Base-by-base conservation (phyloP, 2,888 invertebrate species). In the Coelogynopora nodosa region DNA sequence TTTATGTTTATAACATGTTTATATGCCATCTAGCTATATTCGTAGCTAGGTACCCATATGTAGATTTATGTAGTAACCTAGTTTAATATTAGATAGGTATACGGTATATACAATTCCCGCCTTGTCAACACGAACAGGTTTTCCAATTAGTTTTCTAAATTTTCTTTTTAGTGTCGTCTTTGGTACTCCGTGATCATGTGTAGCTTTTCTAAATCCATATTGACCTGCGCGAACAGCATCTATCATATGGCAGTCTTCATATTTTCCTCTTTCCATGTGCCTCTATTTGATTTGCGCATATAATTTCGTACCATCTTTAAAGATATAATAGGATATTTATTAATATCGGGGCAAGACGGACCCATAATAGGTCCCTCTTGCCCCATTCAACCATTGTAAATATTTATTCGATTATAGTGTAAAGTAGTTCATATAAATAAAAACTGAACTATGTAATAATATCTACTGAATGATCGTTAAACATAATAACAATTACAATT, bases 221-320 rank as follows among this genome's bases (percentile, higher is more conserved):
- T 13, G 18, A 13, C 74, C 74, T 26, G 18, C 74, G 27, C 23
- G 18, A 74, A 74, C 27, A 5, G 74, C 74, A 23, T 74, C 23
- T 74, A n/a, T n/a, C n/a, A n/a, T n/a, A 74, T 74, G 27, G 74
- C 74, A 74, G 18, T 23, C 5, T 74, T 23, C 74, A 74, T 74
- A 26, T 26, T 74, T 23, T 74, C 74, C 27, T 74, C 23, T 23
- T 26, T 13, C 74, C 74, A 74, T 23, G 23, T 23, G 5, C 74
- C 18, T 74, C 74, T 13, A 74, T 74, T 23, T 23, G 74, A 23
- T 74, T 23, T 13, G 5, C 27, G 18, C 27, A n/a, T 74, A 26
- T 74, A 74, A 74, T 74, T 74, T 74, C 49, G 74, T 23, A 26
- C 27, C 74, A 74, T 74, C 74, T 74, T n/a, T 13, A 74, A 23